phyloP scores from a whole-genome alignment of 2,888 invertebrate species.

The Bugulina stolonifera region DNA sequence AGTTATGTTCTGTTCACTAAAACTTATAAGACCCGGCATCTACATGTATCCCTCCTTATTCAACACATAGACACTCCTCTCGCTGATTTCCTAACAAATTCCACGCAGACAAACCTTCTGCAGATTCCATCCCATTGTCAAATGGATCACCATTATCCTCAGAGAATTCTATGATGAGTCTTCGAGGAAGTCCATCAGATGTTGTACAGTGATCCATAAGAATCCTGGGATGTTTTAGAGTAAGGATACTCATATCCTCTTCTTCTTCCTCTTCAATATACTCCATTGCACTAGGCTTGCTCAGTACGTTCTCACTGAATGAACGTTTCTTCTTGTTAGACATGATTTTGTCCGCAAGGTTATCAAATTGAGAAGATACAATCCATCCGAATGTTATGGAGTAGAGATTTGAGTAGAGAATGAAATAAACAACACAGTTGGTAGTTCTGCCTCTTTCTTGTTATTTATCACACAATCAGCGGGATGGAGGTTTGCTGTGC shows the following conservation, averaged over 20 bases:
- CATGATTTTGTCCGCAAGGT: neutral
- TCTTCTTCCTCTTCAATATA: neutral
- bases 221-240: neutral
- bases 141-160: neutral
- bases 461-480: no score
- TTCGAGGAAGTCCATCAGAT: conserved; percentile 7
- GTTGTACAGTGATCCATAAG: neutral
- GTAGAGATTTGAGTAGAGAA: no score
- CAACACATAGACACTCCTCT: no score
- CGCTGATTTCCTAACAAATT: no score
- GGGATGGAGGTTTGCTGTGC: no score
- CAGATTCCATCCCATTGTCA: neutral
- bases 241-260: neutral
- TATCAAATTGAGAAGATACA: no score
- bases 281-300: neutral
- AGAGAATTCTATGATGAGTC: neutral
- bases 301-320: neutral
- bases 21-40: no score
- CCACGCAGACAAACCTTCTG: neutral
- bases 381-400: no score
- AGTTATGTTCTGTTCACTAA: no score
- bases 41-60: no score
- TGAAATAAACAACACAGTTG: no score
- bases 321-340: neutral
- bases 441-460: no score